Evolutionary conservation across 2,797 vertebrate species (phyloP), one percentile per base, ranked within the genome.

Genomic region (Syndactyla subalaris): DNA sequence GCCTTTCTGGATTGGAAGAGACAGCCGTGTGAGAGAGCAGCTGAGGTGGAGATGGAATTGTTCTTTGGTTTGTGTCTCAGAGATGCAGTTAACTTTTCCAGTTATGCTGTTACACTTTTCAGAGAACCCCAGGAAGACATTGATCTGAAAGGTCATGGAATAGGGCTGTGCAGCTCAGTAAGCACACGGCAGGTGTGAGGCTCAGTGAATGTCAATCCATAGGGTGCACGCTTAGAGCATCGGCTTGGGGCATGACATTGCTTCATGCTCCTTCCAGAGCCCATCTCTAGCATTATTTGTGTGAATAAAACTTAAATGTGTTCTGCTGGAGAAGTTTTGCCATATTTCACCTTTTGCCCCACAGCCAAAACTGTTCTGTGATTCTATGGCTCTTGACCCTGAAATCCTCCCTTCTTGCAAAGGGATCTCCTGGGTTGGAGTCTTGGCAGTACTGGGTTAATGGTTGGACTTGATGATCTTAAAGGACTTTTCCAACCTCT

Each of bases 121-220:
- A 15, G 78, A 58, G 46, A 49, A 65, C 21, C n/a, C 19, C 34
- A 22, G 20, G 55, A 22, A 54, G 63, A 22, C 10, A 0, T 18
- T 32, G 87, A 6, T 71, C 48, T 59, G 80, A 83, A 55, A 89
- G 66, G 67, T 76, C 38, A 15, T 0, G 0, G 78, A 78, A 2
- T 1, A 51, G 24, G 59, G 45, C 24, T 94, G 39, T 41, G 21
- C 5, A 29, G 63, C 72, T 78, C 41, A 7, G 63, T 57, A 38
- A 45, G 48, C 14, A 13, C 1, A 0, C 1, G 6, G 75, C 65
- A 71, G 71, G 13, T 1, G 5, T 10, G 34, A 2, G 48, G 32
- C 59, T 41, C 61, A 22, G 59, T 1, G 45, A 17, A 20, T 14
- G 75, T 27, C 65, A 49, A 39, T 2, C 27, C 20, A 2, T 9